These are phyloP conservation scores for Altica lythri DNA, from an alignment of 2,888 invertebrate genomes.

Conservation along the genomic window DNA sequence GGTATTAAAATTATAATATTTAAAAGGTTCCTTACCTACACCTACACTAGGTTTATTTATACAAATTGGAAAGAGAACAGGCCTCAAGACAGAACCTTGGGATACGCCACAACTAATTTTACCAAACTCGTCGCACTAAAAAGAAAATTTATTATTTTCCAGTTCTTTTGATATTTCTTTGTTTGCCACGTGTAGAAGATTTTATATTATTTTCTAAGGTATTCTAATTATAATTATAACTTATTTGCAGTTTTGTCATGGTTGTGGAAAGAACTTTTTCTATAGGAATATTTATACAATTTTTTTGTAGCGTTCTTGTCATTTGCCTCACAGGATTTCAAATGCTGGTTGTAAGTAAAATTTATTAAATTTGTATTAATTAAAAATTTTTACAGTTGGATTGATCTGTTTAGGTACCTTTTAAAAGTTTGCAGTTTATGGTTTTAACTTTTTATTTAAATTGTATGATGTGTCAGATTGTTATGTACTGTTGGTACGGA, in stretches of 20 bases:
- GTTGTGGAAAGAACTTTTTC: constrained; percentile 33
- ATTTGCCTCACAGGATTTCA: constrained; percentile 40
- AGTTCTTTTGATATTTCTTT: no score
- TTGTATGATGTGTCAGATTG: constrained; percentile 40
- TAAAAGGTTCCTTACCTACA: no score
- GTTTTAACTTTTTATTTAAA: constrained; percentile 35
- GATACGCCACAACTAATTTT: no score
- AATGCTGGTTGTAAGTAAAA: constrained; percentile 34
- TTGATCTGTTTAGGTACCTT: constrained; percentile 36
- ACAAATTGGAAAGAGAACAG: no score
- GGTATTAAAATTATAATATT: no score
- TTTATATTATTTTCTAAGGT: no score
- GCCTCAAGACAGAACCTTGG: no score
- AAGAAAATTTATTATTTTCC: no score
- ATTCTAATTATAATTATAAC: constrained; percentile 1
- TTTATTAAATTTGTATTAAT: neutral
- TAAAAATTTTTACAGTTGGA: no score
- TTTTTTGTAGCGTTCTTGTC: constrained; percentile 36
- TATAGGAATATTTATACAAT: constrained; percentile 37
- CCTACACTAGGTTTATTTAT: no score
- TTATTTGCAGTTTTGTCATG: constrained; percentile 22
- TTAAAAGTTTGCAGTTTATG: constrained; percentile 34
- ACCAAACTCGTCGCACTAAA: no score
- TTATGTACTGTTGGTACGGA: constrained; percentile 42
- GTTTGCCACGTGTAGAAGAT: no score